phyloP scores from a whole-genome alignment of 2,797 vertebrate genomes.

The Heteromormyrus szaboi region DNA sequence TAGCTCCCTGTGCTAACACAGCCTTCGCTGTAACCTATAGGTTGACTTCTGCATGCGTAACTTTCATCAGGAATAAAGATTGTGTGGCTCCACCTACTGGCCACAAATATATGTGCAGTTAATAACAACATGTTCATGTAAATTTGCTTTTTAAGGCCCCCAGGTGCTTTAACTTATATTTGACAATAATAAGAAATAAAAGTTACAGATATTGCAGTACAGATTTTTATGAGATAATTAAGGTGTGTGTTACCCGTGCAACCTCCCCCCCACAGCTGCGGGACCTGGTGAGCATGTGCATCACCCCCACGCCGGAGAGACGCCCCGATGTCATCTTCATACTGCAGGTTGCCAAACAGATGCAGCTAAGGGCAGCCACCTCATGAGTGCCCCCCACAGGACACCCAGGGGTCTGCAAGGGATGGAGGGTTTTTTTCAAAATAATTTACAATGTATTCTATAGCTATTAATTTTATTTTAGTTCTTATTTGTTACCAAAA shows the following conservation, averaged over 20 bases:
- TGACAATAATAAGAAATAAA: not conserved
- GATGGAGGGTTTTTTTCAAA: not conserved
- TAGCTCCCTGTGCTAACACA: not conserved
- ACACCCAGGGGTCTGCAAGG: not conserved
- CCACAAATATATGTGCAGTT: not conserved
- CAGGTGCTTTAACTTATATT: not conserved
- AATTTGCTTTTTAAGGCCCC: not conserved
- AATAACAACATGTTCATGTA: not conserved
- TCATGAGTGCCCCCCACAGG: slow-evolving; percentile 55
- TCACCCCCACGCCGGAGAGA: slow-evolving; percentile 78
- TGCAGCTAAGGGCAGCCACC: slow-evolving; percentile 82
- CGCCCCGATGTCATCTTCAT: slow-evolving; percentile 82
- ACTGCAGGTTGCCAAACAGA: slow-evolving; percentile 82
- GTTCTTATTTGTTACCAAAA: not conserved
- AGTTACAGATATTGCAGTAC: not conserved
- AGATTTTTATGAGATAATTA: not conserved
- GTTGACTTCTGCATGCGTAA: not conserved
- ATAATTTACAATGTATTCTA: not conserved
- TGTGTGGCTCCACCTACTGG: not conserved
- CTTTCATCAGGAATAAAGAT: not conserved
- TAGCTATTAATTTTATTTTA: not conserved
- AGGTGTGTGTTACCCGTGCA: not conserved
- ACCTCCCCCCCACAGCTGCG: slow-evolving; percentile 63
- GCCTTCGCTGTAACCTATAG: not conserved
- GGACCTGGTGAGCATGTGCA: slow-evolving; percentile 86